Conservation (phyloP, 2,797 vertebrate genomes). For the Pseudocheirus occidentalis region DNA sequence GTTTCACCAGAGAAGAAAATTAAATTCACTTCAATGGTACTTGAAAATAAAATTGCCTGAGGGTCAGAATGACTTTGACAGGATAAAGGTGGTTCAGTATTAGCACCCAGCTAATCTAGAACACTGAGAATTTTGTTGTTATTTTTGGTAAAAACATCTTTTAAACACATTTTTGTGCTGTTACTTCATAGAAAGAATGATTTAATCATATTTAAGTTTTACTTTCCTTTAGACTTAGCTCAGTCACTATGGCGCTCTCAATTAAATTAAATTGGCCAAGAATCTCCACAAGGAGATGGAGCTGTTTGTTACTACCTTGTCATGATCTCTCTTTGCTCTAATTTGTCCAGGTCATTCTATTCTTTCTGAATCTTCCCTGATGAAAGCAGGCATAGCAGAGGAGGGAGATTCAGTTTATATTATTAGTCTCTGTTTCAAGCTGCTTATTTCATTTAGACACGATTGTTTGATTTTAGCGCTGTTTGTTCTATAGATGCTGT, state of each 20-base stretch:
- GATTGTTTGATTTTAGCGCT: constrained; percentile 53
- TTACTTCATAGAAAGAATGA: constrained; percentile 49
- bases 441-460: constrained; percentile 48
- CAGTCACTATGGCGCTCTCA: constrained; percentile 46
- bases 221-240: constrained; percentile 50
- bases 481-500: background rate
- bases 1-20: constrained; percentile 50
- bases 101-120: constrained; percentile 34
- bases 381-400: constrained; percentile 51
- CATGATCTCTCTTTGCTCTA: constrained; percentile 26
- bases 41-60: constrained; percentile 27
- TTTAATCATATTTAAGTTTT: constrained; percentile 61
- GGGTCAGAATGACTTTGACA: constrained; percentile 29
- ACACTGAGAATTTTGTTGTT: constrained; percentile 33
- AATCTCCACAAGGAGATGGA: constrained; percentile 53
- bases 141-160: constrained; percentile 20
- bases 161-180: constrained; percentile 46
- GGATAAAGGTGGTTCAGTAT: constrained; percentile 54
- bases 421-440: constrained; percentile 28
- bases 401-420: background rate
- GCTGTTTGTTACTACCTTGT: constrained; percentile 59
- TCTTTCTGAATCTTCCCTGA: constrained; percentile 47
- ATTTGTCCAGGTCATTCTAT: constrained; percentile 36
- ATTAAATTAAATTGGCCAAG: constrained; percentile 58
- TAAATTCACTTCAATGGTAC: constrained; percentile 58